Evolutionary conservation across 1,140 invertebrate species (phyloP), one percentile per base, ranked within the genome.

Genomic region (Pseudomyrmex cubaensis): DNA sequence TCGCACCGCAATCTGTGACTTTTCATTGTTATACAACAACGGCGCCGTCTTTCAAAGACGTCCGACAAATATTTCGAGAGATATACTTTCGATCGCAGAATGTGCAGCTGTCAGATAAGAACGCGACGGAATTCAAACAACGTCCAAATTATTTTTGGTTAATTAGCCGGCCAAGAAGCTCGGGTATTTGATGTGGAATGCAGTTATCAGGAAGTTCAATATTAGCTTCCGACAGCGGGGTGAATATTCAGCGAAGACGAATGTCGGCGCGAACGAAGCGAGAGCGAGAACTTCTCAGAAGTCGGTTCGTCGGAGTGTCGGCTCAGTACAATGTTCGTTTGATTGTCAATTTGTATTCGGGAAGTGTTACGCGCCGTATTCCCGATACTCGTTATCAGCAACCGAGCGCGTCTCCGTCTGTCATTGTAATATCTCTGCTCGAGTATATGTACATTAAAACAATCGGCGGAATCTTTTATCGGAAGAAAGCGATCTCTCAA

Each of bases 341-440:
- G 76, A 80, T 80, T 80, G 66, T 80, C 76, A 80, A 80, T 80
- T 80, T 80, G 66, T 80, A 80, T 80, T 80, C 76, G 76, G 61
- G 64, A 80, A 59, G 64, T 72, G 76, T 80, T 66, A 80, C 44
- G 15, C 44, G 15, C 44, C 54, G 74, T 61, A 66, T 56, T 80
- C 54, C n/a, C 44, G 66, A 80, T 69, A 72, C 54, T 72, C 66
- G 56, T 78, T 70, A 78, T 70, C 76, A 59, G 44, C 66, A 15
- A 50, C 44, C 22, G 20, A 59, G 35, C n/a, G 35, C n/a, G 44
- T 57, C 69, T 46, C 69, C 50, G 44, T 70, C 54, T 80, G 54
- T 22, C 52, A 44, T 64, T 35, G 62, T 72, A 61, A 70, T 59
- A 70, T 22, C 22, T 50, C 8, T 7, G 35, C 35, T 35, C 35